Conservation (phyloP, 2,888 invertebrate species). For the Blastobasis adustella region DNA sequence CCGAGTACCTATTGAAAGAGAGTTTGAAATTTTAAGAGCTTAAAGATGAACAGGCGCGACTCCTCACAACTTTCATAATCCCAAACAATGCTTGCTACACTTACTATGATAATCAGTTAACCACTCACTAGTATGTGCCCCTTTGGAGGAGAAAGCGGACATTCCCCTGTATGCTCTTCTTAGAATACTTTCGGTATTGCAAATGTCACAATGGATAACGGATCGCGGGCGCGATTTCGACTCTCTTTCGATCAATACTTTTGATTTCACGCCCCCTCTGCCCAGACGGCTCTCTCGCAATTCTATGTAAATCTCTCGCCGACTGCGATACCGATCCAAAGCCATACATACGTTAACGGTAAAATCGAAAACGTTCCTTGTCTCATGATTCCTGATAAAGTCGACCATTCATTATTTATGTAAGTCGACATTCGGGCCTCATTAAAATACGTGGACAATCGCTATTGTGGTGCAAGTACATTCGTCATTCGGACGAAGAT, state of each 20-base stretch:
- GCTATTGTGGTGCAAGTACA: constrained; percentile 13
- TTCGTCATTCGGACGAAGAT: constrained; percentile 11
- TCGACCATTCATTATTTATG: constrained; percentile 15
- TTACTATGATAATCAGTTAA: constrained; percentile 66
- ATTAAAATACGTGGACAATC: constrained; percentile 18
- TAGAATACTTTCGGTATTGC: constrained; percentile 58
- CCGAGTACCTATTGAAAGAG: constrained; percentile 14
- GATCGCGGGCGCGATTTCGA: constrained; percentile 41
- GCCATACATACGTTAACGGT: constrained; percentile 19
- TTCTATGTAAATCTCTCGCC: constrained; percentile 16
- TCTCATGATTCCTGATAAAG: constrained; percentile 13
- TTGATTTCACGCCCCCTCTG: constrained; percentile 42
- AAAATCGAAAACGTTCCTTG: constrained; percentile 6
- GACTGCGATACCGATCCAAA: constrained; percentile 12
- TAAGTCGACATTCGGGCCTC: constrained; percentile 15
- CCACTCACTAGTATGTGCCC: constrained; percentile 55
- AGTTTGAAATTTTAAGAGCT: constrained; percentile 17
- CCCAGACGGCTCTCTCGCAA: constrained; percentile 19
- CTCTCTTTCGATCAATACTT: constrained; percentile 48
- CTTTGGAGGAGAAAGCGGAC: constrained; percentile 62
- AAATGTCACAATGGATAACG: constrained; percentile 67
- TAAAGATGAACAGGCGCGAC: constrained; percentile 19
- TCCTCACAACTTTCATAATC: constrained; percentile 46
- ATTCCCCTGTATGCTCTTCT: constrained; percentile 53
- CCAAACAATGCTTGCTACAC: constrained; percentile 53